phyloP scores from a whole-genome alignment of 53 echinoderm and acorn worm species.

The Pentamera pediparva region DNA sequence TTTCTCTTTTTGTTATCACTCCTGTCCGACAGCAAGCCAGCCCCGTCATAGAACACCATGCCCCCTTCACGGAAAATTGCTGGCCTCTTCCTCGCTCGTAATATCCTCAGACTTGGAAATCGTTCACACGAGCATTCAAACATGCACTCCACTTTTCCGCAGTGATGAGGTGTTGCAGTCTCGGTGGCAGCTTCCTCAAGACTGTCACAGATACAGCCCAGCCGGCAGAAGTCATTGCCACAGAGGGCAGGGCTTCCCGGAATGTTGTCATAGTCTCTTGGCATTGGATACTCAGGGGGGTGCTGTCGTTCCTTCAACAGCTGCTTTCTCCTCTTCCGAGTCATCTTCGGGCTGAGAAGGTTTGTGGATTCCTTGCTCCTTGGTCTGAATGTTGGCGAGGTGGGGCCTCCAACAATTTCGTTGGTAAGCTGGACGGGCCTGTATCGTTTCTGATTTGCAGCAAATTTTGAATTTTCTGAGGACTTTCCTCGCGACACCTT shows the following conservation, averaged over 20 bases:
- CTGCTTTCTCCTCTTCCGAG: neutral
- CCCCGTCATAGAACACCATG: constrained; percentile 79
- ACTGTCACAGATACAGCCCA: constrained; percentile 85
- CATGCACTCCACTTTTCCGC: constrained; percentile 77
- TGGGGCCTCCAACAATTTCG: too few species aligned
- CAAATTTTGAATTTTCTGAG: too few species aligned
- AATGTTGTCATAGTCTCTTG: neutral
- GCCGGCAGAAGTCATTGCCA: constrained; percentile 64
- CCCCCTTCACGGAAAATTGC: constrained; percentile 47
- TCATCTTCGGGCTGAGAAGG: too few species aligned
- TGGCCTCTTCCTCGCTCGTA: constrained; percentile 57
- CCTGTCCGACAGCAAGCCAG: constrained; percentile 46
- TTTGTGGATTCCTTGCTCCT: too few species aligned
- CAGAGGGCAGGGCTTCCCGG: constrained; percentile 7
- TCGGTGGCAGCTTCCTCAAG: constrained; percentile 27
- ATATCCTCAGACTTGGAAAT: constrained; percentile 37
- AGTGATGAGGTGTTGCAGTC: constrained; percentile 43
- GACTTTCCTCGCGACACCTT: too few species aligned
- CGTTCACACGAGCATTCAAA: constrained; percentile 62
- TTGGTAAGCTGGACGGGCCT: too few species aligned
- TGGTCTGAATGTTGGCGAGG: too few species aligned
- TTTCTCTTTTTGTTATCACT: neutral
- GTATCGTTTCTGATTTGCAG: too few species aligned
- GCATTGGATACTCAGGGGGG: neutral
- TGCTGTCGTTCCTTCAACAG: too few species aligned